Percentiles rank a stretch among this genome's conserved stretches.
Conservation (phyloP, 2,888 invertebrate genomes). For the Aromia moschata region DNA sequence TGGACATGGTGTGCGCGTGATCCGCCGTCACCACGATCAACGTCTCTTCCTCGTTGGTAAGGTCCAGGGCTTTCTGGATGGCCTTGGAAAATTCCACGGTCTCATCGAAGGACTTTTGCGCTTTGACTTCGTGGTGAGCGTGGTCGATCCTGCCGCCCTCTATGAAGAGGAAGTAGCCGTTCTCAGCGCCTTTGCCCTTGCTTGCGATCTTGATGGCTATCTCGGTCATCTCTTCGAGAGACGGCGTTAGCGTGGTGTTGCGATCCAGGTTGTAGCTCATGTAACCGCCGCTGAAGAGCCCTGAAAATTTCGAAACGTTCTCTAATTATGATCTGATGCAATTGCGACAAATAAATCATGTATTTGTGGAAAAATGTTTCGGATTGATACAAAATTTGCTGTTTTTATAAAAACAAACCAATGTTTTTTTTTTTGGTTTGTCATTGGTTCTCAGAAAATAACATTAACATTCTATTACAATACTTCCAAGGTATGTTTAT, state of each 20-base stretch:
- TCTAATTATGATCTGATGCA: too few relatives aligned
- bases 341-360: too few relatives aligned
- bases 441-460: too few relatives aligned
- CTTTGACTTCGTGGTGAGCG: conserved; percentile 76
- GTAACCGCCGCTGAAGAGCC: conserved; percentile 53
- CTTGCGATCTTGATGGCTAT: conserved; percentile 78
- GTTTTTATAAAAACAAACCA: too few relatives aligned
- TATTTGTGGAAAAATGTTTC: too few relatives aligned
- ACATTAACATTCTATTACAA: too few relatives aligned
- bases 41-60: conserved; percentile 75
- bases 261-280: conserved; percentile 73
- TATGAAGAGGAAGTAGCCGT: conserved; percentile 83
- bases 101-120: conserved; percentile 78
- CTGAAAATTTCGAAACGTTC: too few relatives aligned
- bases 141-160: conserved; percentile 82
- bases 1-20: conserved; percentile 77
- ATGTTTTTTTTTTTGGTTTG: too few relatives aligned
- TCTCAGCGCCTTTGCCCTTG: conserved; percentile 59
- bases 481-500: too few relatives aligned
- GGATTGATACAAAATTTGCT: too few relatives aligned
- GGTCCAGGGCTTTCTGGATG: conserved; percentile 69
- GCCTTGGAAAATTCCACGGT: conserved; percentile 72
- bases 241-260: conserved; percentile 69
- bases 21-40: conserved; percentile 82
- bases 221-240: conserved; percentile 82